A percentile compares a stretch with the other conserved stretches of the same genome.
Evolutionary conservation across 2,888 invertebrate genomes (phyloP).

Genomic region (Mythimna ferrago): DNA sequence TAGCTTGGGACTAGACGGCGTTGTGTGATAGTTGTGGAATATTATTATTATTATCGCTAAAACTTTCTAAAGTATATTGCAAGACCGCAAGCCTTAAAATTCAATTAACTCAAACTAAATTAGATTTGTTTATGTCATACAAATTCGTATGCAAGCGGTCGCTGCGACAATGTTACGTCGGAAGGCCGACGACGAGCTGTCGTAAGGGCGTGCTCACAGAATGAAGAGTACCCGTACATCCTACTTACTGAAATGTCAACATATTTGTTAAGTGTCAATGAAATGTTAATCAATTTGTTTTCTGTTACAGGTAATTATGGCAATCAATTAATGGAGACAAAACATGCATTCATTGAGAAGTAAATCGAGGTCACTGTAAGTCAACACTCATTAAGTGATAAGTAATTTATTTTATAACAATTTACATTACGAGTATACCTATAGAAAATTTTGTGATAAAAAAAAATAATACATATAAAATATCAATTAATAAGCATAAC

Average conservation of each 20-base stretch:
- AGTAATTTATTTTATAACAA: too few species aligned
- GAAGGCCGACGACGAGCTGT: slow-evolving; percentile 72
- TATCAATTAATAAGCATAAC: too few species aligned
- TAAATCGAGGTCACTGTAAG: slow-evolving; percentile 44
- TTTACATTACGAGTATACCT: too few species aligned
- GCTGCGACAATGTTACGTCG: slow-evolving; percentile 74
- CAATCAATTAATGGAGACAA: slow-evolving; percentile 34
- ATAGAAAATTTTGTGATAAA: too few species aligned
- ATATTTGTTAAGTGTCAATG: slow-evolving; percentile 63
- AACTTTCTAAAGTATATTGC: slow-evolving; percentile 31
- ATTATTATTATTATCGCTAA: not conserved
- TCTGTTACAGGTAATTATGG: slow-evolving; percentile 81
- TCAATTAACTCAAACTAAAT: slow-evolving; percentile 49
- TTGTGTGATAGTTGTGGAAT: too few species aligned
- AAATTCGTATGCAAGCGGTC: slow-evolving; percentile 65
- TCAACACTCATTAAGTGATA: slow-evolving; percentile 5
- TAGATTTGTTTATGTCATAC: slow-evolving; percentile 48
- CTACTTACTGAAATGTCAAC: slow-evolving; percentile 82
- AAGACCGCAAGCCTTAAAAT: slow-evolving; percentile 15
- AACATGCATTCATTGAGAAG: slow-evolving; percentile 19
- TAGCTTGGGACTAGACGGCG: too few species aligned
- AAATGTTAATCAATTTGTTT: slow-evolving; percentile 72
- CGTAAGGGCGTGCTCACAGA: slow-evolving; percentile 80
- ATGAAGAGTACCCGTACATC: slow-evolving; percentile 70
- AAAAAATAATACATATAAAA: too few species aligned